Percentiles rank a stretch among this genome's conserved stretches.
Conservation (phyloP, 2,888 invertebrate species). For the Cenopis cana region DNA sequence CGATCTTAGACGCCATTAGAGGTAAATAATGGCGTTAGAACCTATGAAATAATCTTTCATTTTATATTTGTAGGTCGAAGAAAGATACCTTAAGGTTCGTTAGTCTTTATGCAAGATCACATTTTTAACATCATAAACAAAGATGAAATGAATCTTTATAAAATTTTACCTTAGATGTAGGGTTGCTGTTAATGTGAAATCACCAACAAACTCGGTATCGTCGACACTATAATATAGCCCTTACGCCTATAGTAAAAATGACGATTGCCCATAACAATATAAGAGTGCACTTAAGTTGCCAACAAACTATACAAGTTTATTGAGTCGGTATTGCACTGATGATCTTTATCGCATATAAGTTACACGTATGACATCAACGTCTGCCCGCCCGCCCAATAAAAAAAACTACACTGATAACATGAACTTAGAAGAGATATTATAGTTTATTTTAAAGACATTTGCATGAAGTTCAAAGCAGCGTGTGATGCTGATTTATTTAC, state of each 20-base stretch:
- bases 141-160: too few species aligned
- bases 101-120: too few species aligned
- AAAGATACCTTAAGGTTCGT: too few species aligned
- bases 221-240: neutral
- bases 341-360: constrained; percentile 37
- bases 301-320: constrained; percentile 33
- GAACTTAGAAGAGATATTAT: neutral
- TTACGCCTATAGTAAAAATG: neutral
- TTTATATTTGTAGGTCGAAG: too few species aligned
- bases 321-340: constrained; percentile 29
- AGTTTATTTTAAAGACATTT: neutral
- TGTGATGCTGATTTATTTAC: neutral
- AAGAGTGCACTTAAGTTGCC: constrained; percentile 4
- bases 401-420: constrained; percentile 17
- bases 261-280: constrained; percentile 5
- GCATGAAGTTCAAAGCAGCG: neutral
- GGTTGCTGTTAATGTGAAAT: neutral
- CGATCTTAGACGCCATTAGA: too few species aligned
- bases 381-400: constrained; percentile 10
- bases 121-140: too few species aligned
- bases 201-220: neutral
- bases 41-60: too few species aligned
- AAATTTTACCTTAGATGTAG: neutral
- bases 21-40: too few species aligned
- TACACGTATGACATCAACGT: constrained; percentile 39